Base-by-base conservation (phyloP, 2,888 invertebrate genomes). In the Aromia moschata region DNA sequence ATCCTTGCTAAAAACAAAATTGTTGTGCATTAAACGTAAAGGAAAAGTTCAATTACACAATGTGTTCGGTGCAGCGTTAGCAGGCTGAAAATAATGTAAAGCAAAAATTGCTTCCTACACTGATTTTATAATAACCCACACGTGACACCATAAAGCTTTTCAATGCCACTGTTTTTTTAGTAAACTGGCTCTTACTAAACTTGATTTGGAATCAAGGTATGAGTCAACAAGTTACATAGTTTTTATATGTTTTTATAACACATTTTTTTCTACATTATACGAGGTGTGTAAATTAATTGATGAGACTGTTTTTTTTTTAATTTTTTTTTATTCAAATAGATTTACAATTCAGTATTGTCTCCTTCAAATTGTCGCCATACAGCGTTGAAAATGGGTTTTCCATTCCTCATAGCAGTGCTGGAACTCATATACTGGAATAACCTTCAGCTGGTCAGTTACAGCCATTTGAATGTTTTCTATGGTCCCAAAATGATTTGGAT, bases 111-210 rank as follows among this genome's bases (percentile, higher is more conserved):
- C 38, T 40, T 40, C 38, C 40, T 40, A 40, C 18, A 17, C 40
- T 17, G 40, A 1, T 2, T 17, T 25, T 25, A 40, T n/a, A 17
- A n/a, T 40, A 40, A 16, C 17, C 17, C 11, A 25, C 43, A 43
- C 43, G 43, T 43, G 43, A 43, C 17, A 5, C 11, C 7, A 17
- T 16, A 40, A 17, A 20, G 20, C 2, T 25, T 43, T 43, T 43
- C 43, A 43, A 43, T 43, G 43, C 17, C 43, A 25, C 25, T 40
- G 15, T 43, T 25, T 25, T 20, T 20, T 43, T 12, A 16, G 5
- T 12, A 18, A 12, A 14, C 25, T 41, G 14, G 25, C 43, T 18
- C 12, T 43, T 43, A 43, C 25, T 16, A 40, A 40, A 5, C 16
- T 17, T 20, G 11, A 18, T 4, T 25, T 43, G 25, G 18, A 41